Evolutionary conservation across 2,113 vertebrate genomes (phyloP).

Genomic region (Prionailurus viverrinus): DNA sequence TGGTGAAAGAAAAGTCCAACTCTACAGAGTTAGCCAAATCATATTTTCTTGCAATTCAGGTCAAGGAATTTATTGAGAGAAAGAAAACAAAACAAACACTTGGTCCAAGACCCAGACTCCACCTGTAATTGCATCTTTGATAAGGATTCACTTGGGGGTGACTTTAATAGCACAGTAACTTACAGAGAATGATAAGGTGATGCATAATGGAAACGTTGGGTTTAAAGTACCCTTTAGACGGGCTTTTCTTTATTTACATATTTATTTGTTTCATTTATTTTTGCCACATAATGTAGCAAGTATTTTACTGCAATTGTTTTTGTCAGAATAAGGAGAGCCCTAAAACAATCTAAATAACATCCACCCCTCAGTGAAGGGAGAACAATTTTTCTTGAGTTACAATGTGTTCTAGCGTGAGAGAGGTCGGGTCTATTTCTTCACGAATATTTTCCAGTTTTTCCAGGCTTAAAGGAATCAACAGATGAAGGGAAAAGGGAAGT

Average conservation of each 20-base stretch:
- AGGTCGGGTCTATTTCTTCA: neutral
- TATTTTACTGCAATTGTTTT: slow-evolving; percentile 47
- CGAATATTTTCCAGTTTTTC: neutral
- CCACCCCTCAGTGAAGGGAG: neutral
- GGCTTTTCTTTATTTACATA: neutral
- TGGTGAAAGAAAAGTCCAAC: neutral
- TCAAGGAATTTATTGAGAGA: neutral
- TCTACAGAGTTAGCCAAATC: neutral
- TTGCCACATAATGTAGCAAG: neutral
- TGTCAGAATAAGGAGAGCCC: neutral
- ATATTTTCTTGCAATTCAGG: neutral
- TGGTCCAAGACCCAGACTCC: neutral
- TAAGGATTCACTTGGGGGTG: neutral
- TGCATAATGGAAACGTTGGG: fast-evolving
- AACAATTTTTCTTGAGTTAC: slow-evolving; percentile 30
- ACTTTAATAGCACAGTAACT: neutral
- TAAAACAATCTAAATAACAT: neutral
- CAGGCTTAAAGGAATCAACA: neutral
- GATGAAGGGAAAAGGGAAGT: neutral
- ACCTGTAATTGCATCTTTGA: neutral
- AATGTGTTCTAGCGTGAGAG: slow-evolving; percentile 12
- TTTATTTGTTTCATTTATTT: slow-evolving; percentile 40
- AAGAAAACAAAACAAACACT: neutral
- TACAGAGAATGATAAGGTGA: neutral
- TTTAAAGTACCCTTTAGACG: slow-evolving; percentile 43